Conservation (phyloP, 2,888 invertebrate species). For the Panzeria rudis region DNA sequence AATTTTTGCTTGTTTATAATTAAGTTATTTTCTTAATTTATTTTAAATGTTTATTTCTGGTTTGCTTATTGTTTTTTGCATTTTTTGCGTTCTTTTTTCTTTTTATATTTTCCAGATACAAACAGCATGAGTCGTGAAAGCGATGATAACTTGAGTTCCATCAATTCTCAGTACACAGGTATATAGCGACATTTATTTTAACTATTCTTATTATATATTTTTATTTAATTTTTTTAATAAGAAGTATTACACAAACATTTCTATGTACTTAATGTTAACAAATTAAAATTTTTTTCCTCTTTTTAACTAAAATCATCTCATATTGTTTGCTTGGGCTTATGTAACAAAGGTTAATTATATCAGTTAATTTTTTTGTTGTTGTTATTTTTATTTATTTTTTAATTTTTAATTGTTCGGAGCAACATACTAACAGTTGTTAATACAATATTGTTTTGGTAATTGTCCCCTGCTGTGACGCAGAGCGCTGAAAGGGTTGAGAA, state of each 20-base stretch:
- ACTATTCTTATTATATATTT: conserved; percentile 22
- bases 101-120: conserved; percentile 77
- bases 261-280: neutral
- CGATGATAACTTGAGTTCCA: conserved; percentile 82
- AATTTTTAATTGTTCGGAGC: too few species aligned
- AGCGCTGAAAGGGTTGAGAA: too few species aligned
- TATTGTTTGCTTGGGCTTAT: conserved; percentile 15
- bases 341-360: conserved; percentile 29
- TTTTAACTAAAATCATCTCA: conserved; percentile 33
- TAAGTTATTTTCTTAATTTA: conserved; percentile 48
- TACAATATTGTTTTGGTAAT: too few species aligned
- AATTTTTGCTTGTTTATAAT: conserved; percentile 50
- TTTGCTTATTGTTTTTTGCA: conserved; percentile 72
- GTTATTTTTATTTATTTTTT: neutral
- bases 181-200: conserved; percentile 64
- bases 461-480: too few species aligned
- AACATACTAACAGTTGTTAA: too few species aligned
- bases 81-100: conserved; percentile 75
- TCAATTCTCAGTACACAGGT: conserved; percentile 82
- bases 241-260: conserved; percentile 28
- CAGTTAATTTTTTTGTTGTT: conserved; percentile 25
- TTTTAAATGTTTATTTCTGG: conserved; percentile 66
- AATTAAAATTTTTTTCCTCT: neutral
- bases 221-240: conserved; percentile 42
- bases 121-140: conserved; percentile 82